Evolutionary conservation across 30 jellyfish, hydroid and myxozoan genomes (phyloP).

Genomic region (Mastigias papua): DNA sequence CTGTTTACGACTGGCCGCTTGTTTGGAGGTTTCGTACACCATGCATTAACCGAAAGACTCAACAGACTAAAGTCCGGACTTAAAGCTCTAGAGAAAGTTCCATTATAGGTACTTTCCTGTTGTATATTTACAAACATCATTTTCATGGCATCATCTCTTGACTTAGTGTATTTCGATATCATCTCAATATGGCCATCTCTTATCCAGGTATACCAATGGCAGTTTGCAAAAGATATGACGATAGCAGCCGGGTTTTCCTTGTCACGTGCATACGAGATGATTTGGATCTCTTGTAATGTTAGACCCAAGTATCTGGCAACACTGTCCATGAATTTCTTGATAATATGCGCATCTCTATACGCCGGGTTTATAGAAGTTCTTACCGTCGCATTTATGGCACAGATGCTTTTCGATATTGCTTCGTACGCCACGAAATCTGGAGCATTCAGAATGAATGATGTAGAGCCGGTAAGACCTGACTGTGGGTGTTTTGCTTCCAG

Average conservation of each 20-base stretch:
- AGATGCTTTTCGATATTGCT: slow-evolving; percentile 47
- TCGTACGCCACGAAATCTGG: slow-evolving; percentile 37
- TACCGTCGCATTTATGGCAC: slow-evolving; percentile 68
- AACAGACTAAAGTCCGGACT: slow-evolving; percentile 28
- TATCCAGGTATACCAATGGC: slow-evolving; percentile 64
- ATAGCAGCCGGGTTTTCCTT: slow-evolving; percentile 19
- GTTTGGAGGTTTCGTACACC: slow-evolving; percentile 77
- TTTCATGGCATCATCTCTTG: slow-evolving; percentile 16
- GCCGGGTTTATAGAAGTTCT: slow-evolving; percentile 66
- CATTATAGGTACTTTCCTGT: slow-evolving; percentile 5
- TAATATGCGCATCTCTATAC: slow-evolving; percentile 56
- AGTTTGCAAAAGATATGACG: slow-evolving; percentile 50
- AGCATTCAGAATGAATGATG: slow-evolving; percentile 44
- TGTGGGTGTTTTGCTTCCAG: slow-evolving; percentile 81
- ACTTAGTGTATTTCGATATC: slow-evolving; percentile 7
- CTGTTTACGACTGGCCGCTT: slow-evolving; percentile 72
- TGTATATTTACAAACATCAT: slow-evolving; percentile 7
- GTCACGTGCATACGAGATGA: slow-evolving; percentile 51
- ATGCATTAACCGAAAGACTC: slow-evolving; percentile 29
- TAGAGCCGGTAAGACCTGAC: slow-evolving; percentile 47
- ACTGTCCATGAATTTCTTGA: slow-evolving; percentile 43
- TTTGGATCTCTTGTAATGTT: slow-evolving; percentile 55
- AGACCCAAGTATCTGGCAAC: slow-evolving; percentile 63
- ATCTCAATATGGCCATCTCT: neutral
- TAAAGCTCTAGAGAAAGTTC: slow-evolving; percentile 24